These are phyloP conservation scores for Empis stercorea DNA, from an alignment of 2,888 invertebrate species.

Conservation along the genomic window DNA sequence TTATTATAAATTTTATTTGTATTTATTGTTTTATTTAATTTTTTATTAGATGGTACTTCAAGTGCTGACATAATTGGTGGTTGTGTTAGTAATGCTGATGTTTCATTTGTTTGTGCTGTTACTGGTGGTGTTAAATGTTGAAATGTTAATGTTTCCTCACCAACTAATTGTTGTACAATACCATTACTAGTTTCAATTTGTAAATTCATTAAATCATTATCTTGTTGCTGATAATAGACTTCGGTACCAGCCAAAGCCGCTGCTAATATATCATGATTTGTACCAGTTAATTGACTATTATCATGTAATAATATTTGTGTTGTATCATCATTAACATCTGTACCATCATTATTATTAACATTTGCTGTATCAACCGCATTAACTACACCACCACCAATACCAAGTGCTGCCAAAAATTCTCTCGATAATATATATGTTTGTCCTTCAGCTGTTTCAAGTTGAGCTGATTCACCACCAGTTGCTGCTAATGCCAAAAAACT, in stretches of 20 bases:
- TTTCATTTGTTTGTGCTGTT: slow-evolving; percentile 51
- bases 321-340: not conserved
- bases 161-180: slow-evolving; percentile 4
- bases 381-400: slow-evolving; percentile 5
- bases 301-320: not conserved
- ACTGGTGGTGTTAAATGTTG: not conserved
- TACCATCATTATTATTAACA: slow-evolving; percentile 4
- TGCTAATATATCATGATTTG: slow-evolving; percentile 58
- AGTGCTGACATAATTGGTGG: slow-evolving; percentile 70
- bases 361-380: not conserved
- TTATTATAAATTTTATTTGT: not conserved
- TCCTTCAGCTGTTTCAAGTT: slow-evolving; percentile 24
- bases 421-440: slow-evolving; percentile 22
- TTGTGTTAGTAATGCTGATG: slow-evolving; percentile 59
- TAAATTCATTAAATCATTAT: slow-evolving; percentile 14
- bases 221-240: slow-evolving; percentile 46
- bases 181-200: slow-evolving; percentile 17
- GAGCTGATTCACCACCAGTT: slow-evolving; percentile 16
- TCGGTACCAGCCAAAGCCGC: slow-evolving; percentile 64
- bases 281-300: slow-evolving; percentile 16
- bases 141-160: slow-evolving; percentile 1
- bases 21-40: slow-evolving; percentile 2
- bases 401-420: slow-evolving; percentile 20
- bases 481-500: slow-evolving; percentile 11
- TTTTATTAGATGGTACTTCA: slow-evolving; percentile 49